Percentiles rank a stretch among this genome's conserved stretches.
Conservation (phyloP, 2,888 invertebrate species). For the Leptinotarsa rubiginosa region DNA sequence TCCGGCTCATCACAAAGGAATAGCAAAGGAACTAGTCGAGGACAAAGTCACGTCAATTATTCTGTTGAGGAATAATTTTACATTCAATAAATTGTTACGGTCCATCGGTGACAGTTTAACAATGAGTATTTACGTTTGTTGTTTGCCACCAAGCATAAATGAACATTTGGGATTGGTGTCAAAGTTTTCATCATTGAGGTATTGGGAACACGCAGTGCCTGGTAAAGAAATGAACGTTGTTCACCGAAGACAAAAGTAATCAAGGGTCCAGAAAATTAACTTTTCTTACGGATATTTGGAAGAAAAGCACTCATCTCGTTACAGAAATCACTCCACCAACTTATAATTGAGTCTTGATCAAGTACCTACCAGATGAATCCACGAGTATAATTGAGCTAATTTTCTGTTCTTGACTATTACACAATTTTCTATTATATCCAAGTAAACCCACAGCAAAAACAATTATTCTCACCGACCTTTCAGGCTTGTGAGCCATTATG, state of each 20-base stretch:
- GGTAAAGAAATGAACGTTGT: neutral
- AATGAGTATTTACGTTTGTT: conserved; percentile 31
- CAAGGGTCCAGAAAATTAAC: neutral
- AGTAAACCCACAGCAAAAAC: no score
- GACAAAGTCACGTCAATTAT: conserved; percentile 45
- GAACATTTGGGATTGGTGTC: conserved; percentile 14
- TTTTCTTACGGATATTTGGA: neutral
- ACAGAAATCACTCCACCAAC: no score
- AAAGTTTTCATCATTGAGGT: conserved; percentile 3
- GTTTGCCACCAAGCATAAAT: conserved; percentile 24
- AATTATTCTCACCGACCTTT: no score
- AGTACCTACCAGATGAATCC: no score
- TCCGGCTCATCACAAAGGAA: conserved; percentile 50
- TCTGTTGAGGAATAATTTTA: conserved; percentile 27
- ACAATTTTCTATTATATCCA: no score
- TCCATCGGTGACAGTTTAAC: conserved; percentile 28
- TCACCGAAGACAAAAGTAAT: neutral
- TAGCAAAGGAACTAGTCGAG: conserved; percentile 48
- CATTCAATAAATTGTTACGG: conserved; percentile 26
- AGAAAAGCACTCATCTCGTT: no score
- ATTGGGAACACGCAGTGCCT: neutral
- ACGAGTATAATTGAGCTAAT: no score
- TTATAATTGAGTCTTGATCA: no score
- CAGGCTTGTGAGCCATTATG: no score
- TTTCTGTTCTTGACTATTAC: no score